These are phyloP conservation scores for Drosophila funebris DNA, from an alignment of 1,140 invertebrate species.

Conservation along the genomic window DNA sequence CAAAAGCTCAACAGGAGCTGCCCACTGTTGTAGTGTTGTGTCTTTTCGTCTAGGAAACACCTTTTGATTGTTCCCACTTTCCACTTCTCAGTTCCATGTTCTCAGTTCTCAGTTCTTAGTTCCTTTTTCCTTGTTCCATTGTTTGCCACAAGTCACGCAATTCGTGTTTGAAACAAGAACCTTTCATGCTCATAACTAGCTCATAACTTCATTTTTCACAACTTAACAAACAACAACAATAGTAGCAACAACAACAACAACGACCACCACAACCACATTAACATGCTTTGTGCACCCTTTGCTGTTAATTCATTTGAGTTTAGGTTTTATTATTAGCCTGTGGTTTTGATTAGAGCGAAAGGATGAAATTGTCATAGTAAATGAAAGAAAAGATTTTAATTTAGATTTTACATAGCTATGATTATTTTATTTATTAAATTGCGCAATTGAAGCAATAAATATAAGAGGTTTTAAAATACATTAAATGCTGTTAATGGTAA, in stretches of 20 bases:
- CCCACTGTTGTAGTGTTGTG: constrained; percentile 31
- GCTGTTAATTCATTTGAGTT: constrained; percentile 38
- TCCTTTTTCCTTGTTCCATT: constrained; percentile 5
- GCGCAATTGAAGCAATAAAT: too few relatives aligned
- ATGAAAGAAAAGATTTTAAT: too few relatives aligned
- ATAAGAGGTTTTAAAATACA: too few relatives aligned
- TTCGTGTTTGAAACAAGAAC: constrained; percentile 36
- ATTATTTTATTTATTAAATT: too few relatives aligned
- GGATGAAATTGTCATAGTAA: background rate
- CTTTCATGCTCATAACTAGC: constrained; percentile 45
- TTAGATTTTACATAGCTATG: too few relatives aligned
- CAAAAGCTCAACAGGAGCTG: constrained; percentile 59
- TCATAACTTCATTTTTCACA: constrained; percentile 49
- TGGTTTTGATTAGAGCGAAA: constrained; percentile 12
- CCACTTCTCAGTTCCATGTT: background rate
- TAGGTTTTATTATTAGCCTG: constrained; percentile 18
- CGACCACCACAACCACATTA: background rate
- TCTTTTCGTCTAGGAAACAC: constrained; percentile 40
- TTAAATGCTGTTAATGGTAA: too few relatives aligned
- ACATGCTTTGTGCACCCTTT: constrained; percentile 22
- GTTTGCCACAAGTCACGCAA: constrained; percentile 54
- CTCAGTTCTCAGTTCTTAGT: background rate
- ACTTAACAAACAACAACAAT: constrained; percentile 32
- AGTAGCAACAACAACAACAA: background rate
- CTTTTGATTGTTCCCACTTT: constrained; percentile 24